These are phyloP conservation scores for Drosophila kanekoi DNA, from an alignment of 2,888 invertebrate species.

Conservation along the genomic window DNA sequence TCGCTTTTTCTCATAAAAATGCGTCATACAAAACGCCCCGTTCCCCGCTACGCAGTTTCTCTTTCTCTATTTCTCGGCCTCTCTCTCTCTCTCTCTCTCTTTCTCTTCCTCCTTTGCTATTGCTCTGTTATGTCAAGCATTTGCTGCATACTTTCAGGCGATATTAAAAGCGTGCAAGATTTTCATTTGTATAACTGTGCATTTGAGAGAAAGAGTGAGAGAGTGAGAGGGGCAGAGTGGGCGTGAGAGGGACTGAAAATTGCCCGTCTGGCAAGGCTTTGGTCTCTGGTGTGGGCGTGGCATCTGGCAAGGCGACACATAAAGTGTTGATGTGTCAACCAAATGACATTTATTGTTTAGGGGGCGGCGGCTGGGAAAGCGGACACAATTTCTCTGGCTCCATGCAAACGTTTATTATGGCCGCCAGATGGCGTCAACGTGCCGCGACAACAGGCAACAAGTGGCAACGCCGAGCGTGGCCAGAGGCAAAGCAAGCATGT, in stretches of 20 bases:
- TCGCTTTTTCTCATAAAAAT: conserved; percentile 68
- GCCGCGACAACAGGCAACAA: conserved; percentile 58
- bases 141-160: conserved; percentile 66
- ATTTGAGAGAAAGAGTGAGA: background rate
- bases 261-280: background rate
- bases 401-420: conserved; percentile 59
- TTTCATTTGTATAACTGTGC: conserved; percentile 50
- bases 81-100: too few species aligned
- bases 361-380: background rate
- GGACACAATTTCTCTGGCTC: conserved; percentile 22
- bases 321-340: conserved; percentile 80
- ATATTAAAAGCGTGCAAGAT: conserved; percentile 79
- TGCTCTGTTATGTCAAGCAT: conserved; percentile 32
- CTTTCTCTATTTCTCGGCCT: too few species aligned
- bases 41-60: background rate
- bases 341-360: conserved; percentile 78
- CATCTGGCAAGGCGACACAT: conserved; percentile 64
- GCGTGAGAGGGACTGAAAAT: background rate
- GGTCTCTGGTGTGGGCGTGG: conserved; percentile 17
- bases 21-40: conserved; percentile 46
- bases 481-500: background rate
- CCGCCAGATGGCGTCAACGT: conserved; percentile 68
- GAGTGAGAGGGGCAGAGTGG: background rate
- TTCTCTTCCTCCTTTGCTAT: too few species aligned
- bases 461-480: conserved; percentile 28